Evolutionary conservation across 1,140 invertebrate genomes (phyloP).

Genomic region (Drosophila serrata): DNA sequence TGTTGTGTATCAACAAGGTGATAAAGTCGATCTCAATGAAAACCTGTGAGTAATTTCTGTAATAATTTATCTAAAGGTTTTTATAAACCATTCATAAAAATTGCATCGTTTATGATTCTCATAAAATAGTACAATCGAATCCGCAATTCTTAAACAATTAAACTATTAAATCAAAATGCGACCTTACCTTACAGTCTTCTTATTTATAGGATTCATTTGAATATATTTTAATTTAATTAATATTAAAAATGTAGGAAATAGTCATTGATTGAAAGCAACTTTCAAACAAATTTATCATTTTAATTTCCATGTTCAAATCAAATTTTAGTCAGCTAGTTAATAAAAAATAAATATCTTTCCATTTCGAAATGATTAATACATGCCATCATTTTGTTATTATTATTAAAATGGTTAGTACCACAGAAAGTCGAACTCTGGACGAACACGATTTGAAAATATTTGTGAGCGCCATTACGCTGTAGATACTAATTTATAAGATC

Average conservation of each 20-base stretch:
- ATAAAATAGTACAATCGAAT: neutral
- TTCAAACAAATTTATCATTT: neutral
- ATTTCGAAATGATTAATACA: neutral
- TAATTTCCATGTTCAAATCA: neutral
- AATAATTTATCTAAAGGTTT: neutral
- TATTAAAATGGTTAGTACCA: slow-evolving; percentile 6
- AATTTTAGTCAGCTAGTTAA: too few species aligned
- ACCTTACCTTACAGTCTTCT: neutral
- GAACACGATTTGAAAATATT: slow-evolving; percentile 43
- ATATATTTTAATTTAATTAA: neutral
- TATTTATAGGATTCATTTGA: neutral
- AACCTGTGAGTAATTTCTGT: neutral
- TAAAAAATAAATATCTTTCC: neutral
- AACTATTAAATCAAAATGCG: neutral
- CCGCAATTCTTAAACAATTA: neutral
- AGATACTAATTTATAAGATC: slow-evolving; percentile 42
- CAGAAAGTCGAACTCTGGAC: slow-evolving; percentile 1
- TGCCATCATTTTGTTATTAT: neutral
- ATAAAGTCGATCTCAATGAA: slow-evolving; percentile 7
- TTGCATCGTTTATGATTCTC: neutral
- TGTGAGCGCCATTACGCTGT: slow-evolving; percentile 22
- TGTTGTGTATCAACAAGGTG: slow-evolving; percentile 36
- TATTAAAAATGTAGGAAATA: neutral
- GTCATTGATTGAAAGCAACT: neutral
- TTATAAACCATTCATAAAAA: slow-evolving; percentile 1